Evolutionary conservation across 2,797 vertebrate species (phyloP).

Genomic region (Crocidura indochinensis): DNA sequence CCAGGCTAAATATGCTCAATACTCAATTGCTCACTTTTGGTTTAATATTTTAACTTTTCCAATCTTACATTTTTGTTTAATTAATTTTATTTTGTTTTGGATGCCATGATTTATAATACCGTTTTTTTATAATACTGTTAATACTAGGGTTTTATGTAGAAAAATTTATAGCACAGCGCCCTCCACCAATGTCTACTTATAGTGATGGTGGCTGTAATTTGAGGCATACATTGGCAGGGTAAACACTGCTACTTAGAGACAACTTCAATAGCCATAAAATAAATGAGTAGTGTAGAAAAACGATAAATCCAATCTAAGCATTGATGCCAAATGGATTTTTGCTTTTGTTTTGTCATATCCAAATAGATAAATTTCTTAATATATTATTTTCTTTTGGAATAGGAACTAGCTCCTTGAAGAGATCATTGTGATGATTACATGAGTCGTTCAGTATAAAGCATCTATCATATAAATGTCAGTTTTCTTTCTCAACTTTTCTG

Average conservation of each 20-base stretch:
- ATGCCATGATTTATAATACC: background rate
- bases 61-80: background rate
- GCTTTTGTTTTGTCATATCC: constrained; percentile 24
- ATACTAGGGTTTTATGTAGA: too few relatives aligned
- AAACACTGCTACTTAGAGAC: constrained; percentile 63
- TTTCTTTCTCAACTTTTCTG: constrained; percentile 66
- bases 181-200: too few relatives aligned
- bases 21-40: constrained; percentile 33
- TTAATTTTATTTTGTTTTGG: background rate
- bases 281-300: constrained; percentile 41
- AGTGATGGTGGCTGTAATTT: background rate
- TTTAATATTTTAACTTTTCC: constrained; percentile 63
- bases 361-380: constrained; percentile 49
- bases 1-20: constrained; percentile 40
- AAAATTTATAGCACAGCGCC: too few relatives aligned
- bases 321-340: background rate
- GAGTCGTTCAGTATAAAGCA: constrained; percentile 42
- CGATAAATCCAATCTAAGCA: constrained; percentile 2
- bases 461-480: constrained; percentile 53
- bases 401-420: constrained; percentile 25
- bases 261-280: constrained; percentile 17
- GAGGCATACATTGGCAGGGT: constrained; percentile 49
- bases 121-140: too few relatives aligned
- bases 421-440: constrained; percentile 44
- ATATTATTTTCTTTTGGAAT: constrained; percentile 57